phyloP scores from a whole-genome alignment of 2,888 invertebrate genomes.

The Mimas tiliae region DNA sequence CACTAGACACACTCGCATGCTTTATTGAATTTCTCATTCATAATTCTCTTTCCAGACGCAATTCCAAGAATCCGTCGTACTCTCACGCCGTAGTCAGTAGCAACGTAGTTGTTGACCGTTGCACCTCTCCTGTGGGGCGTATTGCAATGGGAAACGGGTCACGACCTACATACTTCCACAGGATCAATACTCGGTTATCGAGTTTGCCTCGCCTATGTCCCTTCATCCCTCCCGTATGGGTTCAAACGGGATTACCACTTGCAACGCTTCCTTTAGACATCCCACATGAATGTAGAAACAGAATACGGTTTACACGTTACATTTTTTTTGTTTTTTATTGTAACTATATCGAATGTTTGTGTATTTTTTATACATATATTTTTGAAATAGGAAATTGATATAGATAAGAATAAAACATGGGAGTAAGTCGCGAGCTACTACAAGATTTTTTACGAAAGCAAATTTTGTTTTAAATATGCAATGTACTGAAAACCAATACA shows the following conservation, averaged over 20 bases:
- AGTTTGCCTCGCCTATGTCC: slow-evolving; percentile 66
- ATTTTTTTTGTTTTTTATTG: neutral
- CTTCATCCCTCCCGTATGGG: slow-evolving; percentile 36
- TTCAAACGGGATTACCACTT: slow-evolving; percentile 46
- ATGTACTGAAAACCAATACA: too few species aligned
- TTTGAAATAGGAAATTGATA: too few species aligned
- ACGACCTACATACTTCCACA: slow-evolving; percentile 78
- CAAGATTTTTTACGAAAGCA: neutral
- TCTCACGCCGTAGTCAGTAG: neutral
- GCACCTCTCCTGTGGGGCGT: slow-evolving; percentile 60
- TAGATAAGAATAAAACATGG: too few species aligned
- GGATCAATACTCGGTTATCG: slow-evolving; percentile 84
- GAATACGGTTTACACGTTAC: neutral
- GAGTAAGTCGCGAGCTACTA: too few species aligned
- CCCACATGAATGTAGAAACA: too few species aligned
- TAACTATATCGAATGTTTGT: neutral
- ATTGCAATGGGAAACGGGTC: slow-evolving; percentile 80
- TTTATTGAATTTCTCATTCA: slow-evolving; percentile 5
- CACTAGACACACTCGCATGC: neutral
- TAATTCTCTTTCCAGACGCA: neutral
- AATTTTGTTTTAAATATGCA: too few species aligned
- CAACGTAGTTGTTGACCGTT: slow-evolving; percentile 44
- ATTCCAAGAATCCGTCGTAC: slow-evolving; percentile 9
- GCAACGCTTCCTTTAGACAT: slow-evolving; percentile 28
- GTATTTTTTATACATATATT: too few species aligned